These are phyloP conservation scores for Pseudoatta argentina DNA, from an alignment of 1,140 invertebrate species.

Conservation along the genomic window DNA sequence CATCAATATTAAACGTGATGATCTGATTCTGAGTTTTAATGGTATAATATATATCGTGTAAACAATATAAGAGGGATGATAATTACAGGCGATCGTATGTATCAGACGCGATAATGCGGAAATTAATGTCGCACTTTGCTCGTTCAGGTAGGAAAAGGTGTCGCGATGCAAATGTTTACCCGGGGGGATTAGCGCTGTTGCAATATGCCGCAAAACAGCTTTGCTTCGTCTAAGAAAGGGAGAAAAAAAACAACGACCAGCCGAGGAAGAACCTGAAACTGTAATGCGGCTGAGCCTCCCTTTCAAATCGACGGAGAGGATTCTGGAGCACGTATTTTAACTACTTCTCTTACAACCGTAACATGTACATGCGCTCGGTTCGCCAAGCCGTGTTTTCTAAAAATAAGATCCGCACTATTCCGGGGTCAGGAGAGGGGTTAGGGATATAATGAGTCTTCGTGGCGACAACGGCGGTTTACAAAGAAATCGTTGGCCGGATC, in stretches of 20 bases:
- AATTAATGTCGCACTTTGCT: conserved; percentile 59
- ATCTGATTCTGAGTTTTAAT: conserved; percentile 47
- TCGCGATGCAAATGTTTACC: conserved; percentile 59
- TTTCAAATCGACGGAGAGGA: background rate
- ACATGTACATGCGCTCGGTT: conserved; percentile 5
- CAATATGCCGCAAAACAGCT: conserved; percentile 33
- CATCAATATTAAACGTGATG: conserved; percentile 16
- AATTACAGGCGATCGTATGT: conserved; percentile 43
- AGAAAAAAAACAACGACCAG: conserved; percentile 17
- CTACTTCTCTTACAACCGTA: conserved; percentile 43
- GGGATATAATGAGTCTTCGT: conserved; percentile 72
- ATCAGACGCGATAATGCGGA: conserved; percentile 53
- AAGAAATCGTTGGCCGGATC: conserved; percentile 75
- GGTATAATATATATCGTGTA: conserved; percentile 24
- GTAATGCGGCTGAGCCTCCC: background rate
- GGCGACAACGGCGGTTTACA: conserved; percentile 73
- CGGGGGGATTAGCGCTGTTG: conserved; percentile 25
- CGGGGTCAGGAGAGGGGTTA: conserved; percentile 42
- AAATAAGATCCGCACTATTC: conserved; percentile 66
- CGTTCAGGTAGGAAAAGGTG: conserved; percentile 59
- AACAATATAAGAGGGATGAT: conserved; percentile 54
- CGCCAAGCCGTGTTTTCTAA: conserved; percentile 62
- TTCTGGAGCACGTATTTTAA: conserved; percentile 39
- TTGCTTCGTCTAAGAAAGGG: conserved; percentile 27
- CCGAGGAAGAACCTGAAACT: conserved; percentile 16